Base-by-base conservation (phyloP, 2,797 vertebrate species). In the Argya squamiceps region DNA sequence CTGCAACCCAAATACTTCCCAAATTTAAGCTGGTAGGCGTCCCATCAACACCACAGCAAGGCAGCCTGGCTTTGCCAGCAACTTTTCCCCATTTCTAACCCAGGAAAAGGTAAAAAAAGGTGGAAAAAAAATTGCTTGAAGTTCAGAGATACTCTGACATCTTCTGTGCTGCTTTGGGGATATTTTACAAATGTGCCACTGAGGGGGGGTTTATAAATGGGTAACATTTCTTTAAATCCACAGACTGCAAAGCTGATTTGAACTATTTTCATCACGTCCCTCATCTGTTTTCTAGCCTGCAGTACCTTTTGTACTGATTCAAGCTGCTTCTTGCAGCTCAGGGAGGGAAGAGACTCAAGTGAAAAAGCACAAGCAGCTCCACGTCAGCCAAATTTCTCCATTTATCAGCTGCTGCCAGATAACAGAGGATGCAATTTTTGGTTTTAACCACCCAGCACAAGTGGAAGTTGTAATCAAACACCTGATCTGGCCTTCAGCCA, bases 321-420 rank as follows among this genome's bases (percentile, higher is more conserved):
- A 18, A 3, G 43, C 67, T 75, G 68, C 64, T 75, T 29, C 56
- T 36, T 24, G 9, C 7, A n/a, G 89, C 74, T 55, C 68, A 37
- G 87, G 56, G 79, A 89, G 83, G 43, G 16, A 36, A 74, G 47
- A 32, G n/a, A 20, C 47, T 46, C 67, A 3, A 75, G 36, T 10
- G 41, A 64, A 79, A 60, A 73, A 67, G 59, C 63, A 71, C 62
- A 46, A 70, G 65, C 0, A 80, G 58, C 15, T n/a, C 59, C 85
- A 43, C 12, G 4, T 55, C 49, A 88, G 89, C 60, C 79, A 37
- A 27, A 56, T 32, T 32, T 69, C 92, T 94, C 92, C 7, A 29
- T 86, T 82, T 85, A 56, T 60, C 88, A 75, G 92, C 96, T 92
- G 82, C 80, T 52, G 17, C 7, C 12, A 49, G 88, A 58, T 58